Percentiles rank a stretch among this genome's conserved stretches.
Evolutionary conservation across 2,888 invertebrate species (phyloP).

Genomic region (Halictus ligatus): DNA sequence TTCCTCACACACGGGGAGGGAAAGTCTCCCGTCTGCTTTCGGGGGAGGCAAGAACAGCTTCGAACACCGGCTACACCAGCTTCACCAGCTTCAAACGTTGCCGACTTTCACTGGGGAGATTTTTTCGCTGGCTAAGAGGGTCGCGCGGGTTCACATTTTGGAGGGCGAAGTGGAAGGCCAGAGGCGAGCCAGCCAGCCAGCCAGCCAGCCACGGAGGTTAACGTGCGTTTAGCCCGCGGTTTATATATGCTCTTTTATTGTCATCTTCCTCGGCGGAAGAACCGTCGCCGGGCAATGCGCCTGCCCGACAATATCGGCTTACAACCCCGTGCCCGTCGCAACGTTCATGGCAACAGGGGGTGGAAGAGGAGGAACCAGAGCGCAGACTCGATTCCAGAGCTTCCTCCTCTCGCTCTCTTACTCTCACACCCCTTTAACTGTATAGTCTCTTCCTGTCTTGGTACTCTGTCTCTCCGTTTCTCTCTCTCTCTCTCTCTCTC

Average conservation of each 20-base stretch:
- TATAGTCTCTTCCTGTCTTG: neutral
- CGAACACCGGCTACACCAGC: neutral
- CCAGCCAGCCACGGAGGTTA: constrained; percentile 55
- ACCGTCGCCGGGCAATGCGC: constrained; percentile 63
- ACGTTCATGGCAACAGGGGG: constrained; percentile 45
- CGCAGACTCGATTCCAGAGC: constrained; percentile 52
- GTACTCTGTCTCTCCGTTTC: too few relatives aligned
- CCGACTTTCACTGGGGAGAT: neutral
- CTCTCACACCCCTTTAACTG: neutral
- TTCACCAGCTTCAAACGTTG: neutral
- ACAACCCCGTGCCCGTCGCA: constrained; percentile 59
- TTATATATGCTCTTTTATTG: constrained; percentile 60
- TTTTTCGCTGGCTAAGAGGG: neutral
- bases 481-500: neutral
- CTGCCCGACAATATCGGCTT: constrained; percentile 74
- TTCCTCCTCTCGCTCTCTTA: constrained; percentile 23
- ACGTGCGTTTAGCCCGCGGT: constrained; percentile 62
- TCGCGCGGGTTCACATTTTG: constrained; percentile 40
- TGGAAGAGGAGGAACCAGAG: constrained; percentile 49
- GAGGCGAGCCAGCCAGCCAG: constrained; percentile 38
- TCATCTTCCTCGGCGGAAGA: constrained; percentile 39
- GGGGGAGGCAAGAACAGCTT: constrained; percentile 1
- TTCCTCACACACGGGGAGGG: neutral
- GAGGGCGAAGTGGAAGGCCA: constrained; percentile 18
- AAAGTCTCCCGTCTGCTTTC: neutral